Base-by-base conservation (phyloP, 1,140 invertebrate genomes). In the Ooceraea biroi region DNA sequence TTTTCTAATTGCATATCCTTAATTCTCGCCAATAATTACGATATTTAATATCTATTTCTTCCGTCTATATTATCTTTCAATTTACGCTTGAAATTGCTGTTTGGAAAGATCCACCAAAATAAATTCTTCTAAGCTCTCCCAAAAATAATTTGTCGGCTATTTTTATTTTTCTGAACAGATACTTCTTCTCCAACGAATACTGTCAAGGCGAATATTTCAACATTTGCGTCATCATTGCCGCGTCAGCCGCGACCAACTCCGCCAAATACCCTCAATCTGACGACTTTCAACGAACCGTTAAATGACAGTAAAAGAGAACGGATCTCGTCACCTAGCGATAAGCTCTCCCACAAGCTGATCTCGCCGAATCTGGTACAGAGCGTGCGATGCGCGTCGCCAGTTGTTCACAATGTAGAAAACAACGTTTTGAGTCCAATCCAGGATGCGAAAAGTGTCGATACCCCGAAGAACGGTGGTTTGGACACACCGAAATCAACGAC, bases 201-300 rank as follows among this genome's bases (percentile, higher is more conserved):
- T 1, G 74, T 91, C 36, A 91, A 91, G n/a, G 76, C 91, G 41
- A 91, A 91, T 17, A 92, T 91, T 11, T 92, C 93, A 12, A 93
- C 93, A 25, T 93, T 94, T 44, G 89, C 83, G 1, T 91, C 92
- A 25, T 93, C 93, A 66, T 85, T 92, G 69, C 93, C 93, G 4
- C 90, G 96, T 90, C 96, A 96, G 52, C 96, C 96, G n/a, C 95
- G 97, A 89, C 97, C 97, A 0, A 97, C 97, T 77, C 97, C 97
- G 85, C 97, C 97, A 5, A 97, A 97, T 90, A 97, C 97, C 19
- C 93, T 98, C 83, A 97, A 97, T 94, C 95, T 98, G 73, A 95
- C 93, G 48, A 93, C 91, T 4, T 94, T 94, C 85, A 94, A 94
- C 82, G 94, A 94, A 71, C 94, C 94, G 1, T 61, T 94, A 74